These are phyloP conservation scores for Pangasius djambal DNA, from an alignment of 2,797 vertebrate species.

Conservation along the genomic window DNA sequence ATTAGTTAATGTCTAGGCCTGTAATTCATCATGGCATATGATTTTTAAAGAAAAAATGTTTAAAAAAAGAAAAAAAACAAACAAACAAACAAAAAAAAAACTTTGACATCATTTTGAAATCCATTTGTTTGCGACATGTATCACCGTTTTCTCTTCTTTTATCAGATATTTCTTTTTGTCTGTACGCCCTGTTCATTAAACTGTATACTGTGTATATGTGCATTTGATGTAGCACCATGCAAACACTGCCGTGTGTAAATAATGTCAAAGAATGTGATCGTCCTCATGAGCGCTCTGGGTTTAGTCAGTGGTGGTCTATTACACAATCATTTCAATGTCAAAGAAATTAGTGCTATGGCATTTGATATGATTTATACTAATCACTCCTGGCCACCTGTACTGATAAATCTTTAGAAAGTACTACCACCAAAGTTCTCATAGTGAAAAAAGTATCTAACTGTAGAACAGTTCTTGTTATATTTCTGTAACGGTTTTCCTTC, in stretches of 20 bases:
- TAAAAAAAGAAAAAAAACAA: too few species aligned
- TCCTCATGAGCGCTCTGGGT: background rate
- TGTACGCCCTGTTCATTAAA: background rate
- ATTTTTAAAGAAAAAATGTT: too few species aligned
- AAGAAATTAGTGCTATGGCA: background rate
- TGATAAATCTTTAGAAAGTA: background rate
- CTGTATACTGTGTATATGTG: slow-evolving; percentile 24
- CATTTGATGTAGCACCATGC: slow-evolving; percentile 69
- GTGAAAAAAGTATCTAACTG: background rate
- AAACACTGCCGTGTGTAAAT: slow-evolving; percentile 69
- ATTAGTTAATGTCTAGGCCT: background rate
- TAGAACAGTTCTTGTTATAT: background rate
- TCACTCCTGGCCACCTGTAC: background rate
- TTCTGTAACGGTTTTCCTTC: background rate
- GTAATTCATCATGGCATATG: background rate
- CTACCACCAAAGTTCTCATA: background rate
- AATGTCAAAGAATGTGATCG: background rate
- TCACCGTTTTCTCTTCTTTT: background rate
- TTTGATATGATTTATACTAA: background rate
- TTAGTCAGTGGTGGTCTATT: background rate
- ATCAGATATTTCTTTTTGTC: background rate
- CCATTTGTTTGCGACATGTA: background rate
- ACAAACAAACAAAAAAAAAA: too few species aligned
- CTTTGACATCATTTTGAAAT: background rate
- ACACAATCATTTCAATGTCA: background rate